A percentile compares a stretch with the other conserved stretches of the same genome.
These are phyloP conservation scores for Vombatus ursinus DNA, from an alignment of 2,113 vertebrate species.

Conservation along the genomic window DNA sequence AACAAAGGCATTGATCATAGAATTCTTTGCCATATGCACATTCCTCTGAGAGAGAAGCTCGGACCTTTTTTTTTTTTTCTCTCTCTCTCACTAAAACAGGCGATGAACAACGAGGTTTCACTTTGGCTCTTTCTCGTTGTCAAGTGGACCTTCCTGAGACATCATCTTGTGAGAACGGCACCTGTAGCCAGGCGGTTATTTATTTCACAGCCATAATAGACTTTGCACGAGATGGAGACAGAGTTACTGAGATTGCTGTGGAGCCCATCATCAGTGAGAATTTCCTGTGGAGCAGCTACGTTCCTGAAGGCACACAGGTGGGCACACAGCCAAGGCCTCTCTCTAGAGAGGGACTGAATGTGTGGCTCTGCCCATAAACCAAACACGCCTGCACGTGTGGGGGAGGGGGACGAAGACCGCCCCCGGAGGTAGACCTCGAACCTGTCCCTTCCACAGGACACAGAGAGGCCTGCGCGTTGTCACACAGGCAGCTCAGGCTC, in stretches of 20 bases:
- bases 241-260: constrained; percentile 83
- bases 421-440: background rate
- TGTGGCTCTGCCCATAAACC: background rate
- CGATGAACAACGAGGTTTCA: constrained; percentile 80
- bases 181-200: constrained; percentile 84
- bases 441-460: background rate
- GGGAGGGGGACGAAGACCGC: background rate
- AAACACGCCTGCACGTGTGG: background rate
- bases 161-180: constrained; percentile 80
- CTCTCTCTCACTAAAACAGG: constrained; percentile 76
- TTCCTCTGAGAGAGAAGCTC: background rate
- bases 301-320: constrained; percentile 87
- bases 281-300: constrained; percentile 91
- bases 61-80: constrained; percentile 6
- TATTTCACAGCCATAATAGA: constrained; percentile 88
- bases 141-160: constrained; percentile 84
- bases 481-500: background rate
- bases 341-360: constrained; percentile 25
- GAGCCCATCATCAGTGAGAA: constrained; percentile 84
- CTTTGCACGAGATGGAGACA: constrained; percentile 87
- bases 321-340: constrained; percentile 40
- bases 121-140: constrained; percentile 92
- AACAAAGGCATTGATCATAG: background rate
- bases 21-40: background rate
- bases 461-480: background rate